phyloP scores from a whole-genome alignment of 2,797 vertebrate species.

The Brotula barbata region DNA sequence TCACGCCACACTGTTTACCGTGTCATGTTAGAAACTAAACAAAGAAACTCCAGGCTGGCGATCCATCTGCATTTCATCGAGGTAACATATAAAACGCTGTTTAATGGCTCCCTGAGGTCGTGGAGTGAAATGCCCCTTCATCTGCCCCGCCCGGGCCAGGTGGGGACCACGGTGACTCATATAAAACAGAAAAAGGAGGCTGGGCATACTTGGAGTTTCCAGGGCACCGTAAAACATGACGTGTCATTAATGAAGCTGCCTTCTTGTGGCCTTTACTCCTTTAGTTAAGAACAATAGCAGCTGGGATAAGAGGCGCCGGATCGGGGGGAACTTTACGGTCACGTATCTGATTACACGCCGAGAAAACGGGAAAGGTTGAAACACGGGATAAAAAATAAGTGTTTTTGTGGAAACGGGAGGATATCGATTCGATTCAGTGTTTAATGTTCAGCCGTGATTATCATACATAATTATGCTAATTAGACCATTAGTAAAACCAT shows the following conservation, averaged over 20 bases:
- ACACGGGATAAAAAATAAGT: no score
- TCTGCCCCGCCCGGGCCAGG: conserved; percentile 63
- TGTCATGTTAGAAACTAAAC: background rate
- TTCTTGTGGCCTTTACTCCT: conserved; percentile 66
- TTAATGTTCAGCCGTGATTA: no score
- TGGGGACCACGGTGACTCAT: conserved; percentile 67
- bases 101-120: conserved; percentile 74
- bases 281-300: conserved; percentile 74
- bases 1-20: conserved; percentile 8
- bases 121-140: conserved; percentile 75
- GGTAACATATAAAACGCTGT: conserved; percentile 57
- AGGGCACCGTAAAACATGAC: conserved; percentile 72
- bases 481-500: conserved; percentile 33
- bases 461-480: conserved; percentile 20
- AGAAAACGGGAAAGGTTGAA: conserved; percentile 59
- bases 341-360: conserved; percentile 72
- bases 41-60: conserved; percentile 38
- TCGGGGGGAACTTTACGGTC: conserved; percentile 69
- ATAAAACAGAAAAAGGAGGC: conserved; percentile 77
- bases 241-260: conserved; percentile 73
- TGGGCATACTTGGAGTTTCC: conserved; percentile 66
- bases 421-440: no score
- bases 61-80: conserved; percentile 69
- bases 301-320: conserved; percentile 64
- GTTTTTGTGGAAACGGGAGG: no score